Percentiles rank a stretch among this genome's conserved stretches.
Conservation (phyloP, 2,113 vertebrate genomes). For the Rhizomys pruinosus region DNA sequence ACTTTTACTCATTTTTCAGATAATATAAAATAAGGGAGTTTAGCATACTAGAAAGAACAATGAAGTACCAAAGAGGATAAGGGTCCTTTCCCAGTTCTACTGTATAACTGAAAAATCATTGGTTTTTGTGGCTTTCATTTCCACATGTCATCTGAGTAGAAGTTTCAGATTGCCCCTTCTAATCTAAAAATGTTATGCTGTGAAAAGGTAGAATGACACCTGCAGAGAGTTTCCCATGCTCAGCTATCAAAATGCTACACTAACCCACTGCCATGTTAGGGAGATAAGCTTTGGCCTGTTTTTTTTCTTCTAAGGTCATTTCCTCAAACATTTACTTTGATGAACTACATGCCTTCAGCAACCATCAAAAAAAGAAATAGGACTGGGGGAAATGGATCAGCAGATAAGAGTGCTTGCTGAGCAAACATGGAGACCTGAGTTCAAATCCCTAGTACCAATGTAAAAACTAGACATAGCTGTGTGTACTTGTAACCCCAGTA, state of each 20-base stretch:
- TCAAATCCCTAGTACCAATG: background rate
- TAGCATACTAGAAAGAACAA: background rate
- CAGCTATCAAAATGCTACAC: background rate
- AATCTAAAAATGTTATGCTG: background rate
- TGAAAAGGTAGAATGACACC: background rate
- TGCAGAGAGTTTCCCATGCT: background rate
- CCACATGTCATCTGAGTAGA: background rate
- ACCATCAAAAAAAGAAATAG: background rate
- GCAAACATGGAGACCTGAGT: background rate
- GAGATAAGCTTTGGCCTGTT: background rate
- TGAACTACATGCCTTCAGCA: background rate
- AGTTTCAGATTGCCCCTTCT: background rate
- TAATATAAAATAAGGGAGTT: background rate
- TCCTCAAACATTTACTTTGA: background rate
- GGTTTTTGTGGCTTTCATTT: background rate
- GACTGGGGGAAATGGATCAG: background rate
- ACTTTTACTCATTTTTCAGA: slow-evolving; percentile 65
- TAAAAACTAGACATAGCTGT: background rate
- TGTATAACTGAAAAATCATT: background rate
- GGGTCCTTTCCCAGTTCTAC: background rate
- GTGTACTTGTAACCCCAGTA: background rate
- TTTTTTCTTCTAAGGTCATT: background rate
- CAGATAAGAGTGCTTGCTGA: background rate
- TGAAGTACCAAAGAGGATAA: background rate
- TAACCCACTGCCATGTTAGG: background rate